phyloP scores from a whole-genome alignment of 2,888 invertebrate species.

The Drosophila sordidula region DNA sequence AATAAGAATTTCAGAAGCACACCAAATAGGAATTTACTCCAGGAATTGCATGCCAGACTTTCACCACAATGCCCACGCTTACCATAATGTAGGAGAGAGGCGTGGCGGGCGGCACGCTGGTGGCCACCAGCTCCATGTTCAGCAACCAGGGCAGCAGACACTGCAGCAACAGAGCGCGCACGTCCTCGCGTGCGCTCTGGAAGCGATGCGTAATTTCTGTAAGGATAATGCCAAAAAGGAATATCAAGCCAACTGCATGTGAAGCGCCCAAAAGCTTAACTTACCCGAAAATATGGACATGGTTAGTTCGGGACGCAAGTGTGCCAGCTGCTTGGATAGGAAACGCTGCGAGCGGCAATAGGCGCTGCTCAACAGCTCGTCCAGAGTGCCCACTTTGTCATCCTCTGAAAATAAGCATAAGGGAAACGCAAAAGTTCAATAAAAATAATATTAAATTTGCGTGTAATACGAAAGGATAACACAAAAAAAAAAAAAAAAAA shows the following conservation, averaged over 20 bases:
- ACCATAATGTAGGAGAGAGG: slow-evolving; percentile 94
- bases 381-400: slow-evolving; percentile 89
- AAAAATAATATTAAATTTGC: not conserved
- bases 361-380: slow-evolving; percentile 93
- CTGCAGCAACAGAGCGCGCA: slow-evolving; percentile 95
- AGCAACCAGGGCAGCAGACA: slow-evolving; percentile 98
- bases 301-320: slow-evolving; percentile 97
- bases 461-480: not conserved
- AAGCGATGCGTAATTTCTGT: slow-evolving; percentile 98
- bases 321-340: slow-evolving; percentile 95
- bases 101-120: slow-evolving; percentile 96
- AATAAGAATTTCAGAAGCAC: not conserved
- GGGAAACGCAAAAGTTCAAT: slow-evolving; percentile 2
- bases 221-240: not conserved
- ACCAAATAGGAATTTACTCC: not conserved
- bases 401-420: slow-evolving; percentile 77
- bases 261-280: slow-evolving; percentile 46
- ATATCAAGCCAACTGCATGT: not conserved
- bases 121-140: slow-evolving; percentile 99
- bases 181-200: slow-evolving; percentile 97
- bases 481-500: not conserved
- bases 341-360: slow-evolving; percentile 97
- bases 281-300: slow-evolving; percentile 99
- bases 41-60: not conserved
- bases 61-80: slow-evolving; percentile 6